Evolutionary conservation across 2,113 vertebrate genomes (phyloP).

Genomic region (Atractosteus spatula): DNA sequence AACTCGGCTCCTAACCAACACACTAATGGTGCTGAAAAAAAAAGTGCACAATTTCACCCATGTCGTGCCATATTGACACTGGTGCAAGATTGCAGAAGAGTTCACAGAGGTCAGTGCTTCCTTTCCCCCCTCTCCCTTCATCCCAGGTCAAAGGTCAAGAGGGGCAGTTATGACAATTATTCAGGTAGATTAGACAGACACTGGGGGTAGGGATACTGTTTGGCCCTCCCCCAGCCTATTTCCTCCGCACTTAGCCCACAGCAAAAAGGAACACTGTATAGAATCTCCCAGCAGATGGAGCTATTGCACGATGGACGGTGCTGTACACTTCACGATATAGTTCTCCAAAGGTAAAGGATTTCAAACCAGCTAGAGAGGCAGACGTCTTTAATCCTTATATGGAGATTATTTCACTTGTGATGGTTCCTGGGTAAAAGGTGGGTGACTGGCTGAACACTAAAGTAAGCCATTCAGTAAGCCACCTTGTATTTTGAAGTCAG

Average conservation of each 20-base stretch:
- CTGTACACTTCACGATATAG: not conserved
- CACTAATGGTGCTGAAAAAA: too few relatives aligned
- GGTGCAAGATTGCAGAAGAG: slow-evolving; percentile 30
- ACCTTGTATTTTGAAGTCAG: too few relatives aligned
- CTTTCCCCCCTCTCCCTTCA: slow-evolving; percentile 38
- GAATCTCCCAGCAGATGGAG: slow-evolving; percentile 49
- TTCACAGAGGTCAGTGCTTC: slow-evolving; percentile 40
- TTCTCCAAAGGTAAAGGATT: not conserved
- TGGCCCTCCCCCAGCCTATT: slow-evolving; percentile 31
- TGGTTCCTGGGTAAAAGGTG: too few relatives aligned
- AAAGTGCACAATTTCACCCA: slow-evolving; percentile 18
- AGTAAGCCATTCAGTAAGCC: too few relatives aligned
- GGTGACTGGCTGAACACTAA: too few relatives aligned
- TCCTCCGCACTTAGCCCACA: slow-evolving; percentile 41
- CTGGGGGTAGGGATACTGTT: slow-evolving; percentile 9
- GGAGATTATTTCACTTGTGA: slow-evolving; percentile 31
- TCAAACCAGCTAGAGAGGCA: slow-evolving; percentile 39
- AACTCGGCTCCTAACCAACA: too few relatives aligned
- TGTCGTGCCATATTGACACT: slow-evolving; percentile 36
- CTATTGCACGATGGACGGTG: slow-evolving; percentile 35
- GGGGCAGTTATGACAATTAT: slow-evolving; percentile 52
- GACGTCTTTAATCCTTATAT: slow-evolving; percentile 53
- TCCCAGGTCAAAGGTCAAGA: slow-evolving; percentile 51
- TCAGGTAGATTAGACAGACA: slow-evolving; percentile 33
- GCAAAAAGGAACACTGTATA: not conserved